phyloP scores from a whole-genome alignment of 2,888 invertebrate species.

The Meliscaeva auricollis region DNA sequence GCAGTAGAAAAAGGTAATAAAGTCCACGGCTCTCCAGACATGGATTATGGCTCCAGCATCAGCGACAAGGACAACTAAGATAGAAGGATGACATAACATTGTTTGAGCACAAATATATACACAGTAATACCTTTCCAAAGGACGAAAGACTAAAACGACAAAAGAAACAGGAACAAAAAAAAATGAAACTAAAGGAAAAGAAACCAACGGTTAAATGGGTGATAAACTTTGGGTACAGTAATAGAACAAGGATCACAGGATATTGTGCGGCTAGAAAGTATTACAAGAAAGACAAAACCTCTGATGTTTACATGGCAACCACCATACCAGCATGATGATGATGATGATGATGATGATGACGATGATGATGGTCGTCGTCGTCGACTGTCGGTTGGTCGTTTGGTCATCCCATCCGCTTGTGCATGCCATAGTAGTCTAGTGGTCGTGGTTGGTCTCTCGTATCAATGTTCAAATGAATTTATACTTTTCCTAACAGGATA shows the following conservation, averaged over 20 bases:
- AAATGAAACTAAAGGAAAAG: background rate
- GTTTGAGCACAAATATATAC: constrained; percentile 42
- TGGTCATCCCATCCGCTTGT: background rate
- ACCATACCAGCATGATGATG: constrained; percentile 23
- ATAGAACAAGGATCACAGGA: constrained; percentile 63
- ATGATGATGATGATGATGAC: background rate
- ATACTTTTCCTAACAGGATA: constrained; percentile 52
- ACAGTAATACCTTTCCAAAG: constrained; percentile 30
- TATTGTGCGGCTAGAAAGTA: constrained; percentile 52
- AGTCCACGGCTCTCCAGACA: constrained; percentile 32
- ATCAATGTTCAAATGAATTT: constrained; percentile 60
- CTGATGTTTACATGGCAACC: constrained; percentile 42
- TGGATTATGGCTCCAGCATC: constrained; percentile 31
- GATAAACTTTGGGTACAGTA: constrained; percentile 60
- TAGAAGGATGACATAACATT: constrained; percentile 30
- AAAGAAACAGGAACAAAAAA: constrained; percentile 5
- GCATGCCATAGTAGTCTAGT: background rate
- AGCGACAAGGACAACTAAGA: constrained; percentile 3
- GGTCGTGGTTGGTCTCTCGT: constrained; percentile 33
- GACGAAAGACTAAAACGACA: background rate
- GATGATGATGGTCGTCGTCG: background rate
- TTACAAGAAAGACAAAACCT: constrained; percentile 43
- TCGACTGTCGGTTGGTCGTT: background rate
- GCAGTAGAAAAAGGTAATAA: constrained; percentile 25
- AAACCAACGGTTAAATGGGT: constrained; percentile 49